Base-by-base conservation (phyloP, 2,797 vertebrate genomes). In the Myotis myotis region DNA sequence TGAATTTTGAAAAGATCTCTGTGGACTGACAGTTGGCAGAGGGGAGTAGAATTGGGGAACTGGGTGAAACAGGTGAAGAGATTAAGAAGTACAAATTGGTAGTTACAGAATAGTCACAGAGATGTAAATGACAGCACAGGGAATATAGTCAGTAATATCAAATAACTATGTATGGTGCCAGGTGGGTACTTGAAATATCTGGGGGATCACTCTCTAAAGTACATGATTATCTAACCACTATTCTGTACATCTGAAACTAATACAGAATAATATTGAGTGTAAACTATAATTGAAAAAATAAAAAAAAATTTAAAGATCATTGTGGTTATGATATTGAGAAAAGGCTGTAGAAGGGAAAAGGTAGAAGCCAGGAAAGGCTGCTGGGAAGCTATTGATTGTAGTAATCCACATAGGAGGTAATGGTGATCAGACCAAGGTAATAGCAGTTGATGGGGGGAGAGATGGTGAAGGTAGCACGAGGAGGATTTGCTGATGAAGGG, bases 1-100 rank as follows among this genome's bases (percentile, higher is more conserved):
- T 94, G 87, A 72, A 57, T 57, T 80, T 84, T 51, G 66, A 85
- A 95, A 92, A 62, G 55, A n/a, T 44, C 28, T 4, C 19, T 83
- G 16, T 66, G 60, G 38, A 4, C 28, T 83, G 30, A 10, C 4
- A 2, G 16, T 74, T 74, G 72, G 17, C 16, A n/a, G 41, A n/a
- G 44, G 44, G 28, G 15, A 47, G 28, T 5, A 2, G 28, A 47
- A 28, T n/a, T 49, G 28, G 72, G 4, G 55, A 25, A 57, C 55
- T 57, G 9, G 22, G 22, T 57, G 55, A 23, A 57, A 23, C 55
- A 25, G 72, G 44, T 75, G 72, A 49, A 6, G 44, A 41, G 28
- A 17, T 30, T n/a, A n/a, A 51, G 9, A 75, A 33, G 72, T 75
- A 75, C 17, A n/a, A 20, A 75, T n/a, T n/a, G 72, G 30, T 75